phyloP scores from a whole-genome alignment of 1,140 invertebrate species.

The Heliconius eleuchia region DNA sequence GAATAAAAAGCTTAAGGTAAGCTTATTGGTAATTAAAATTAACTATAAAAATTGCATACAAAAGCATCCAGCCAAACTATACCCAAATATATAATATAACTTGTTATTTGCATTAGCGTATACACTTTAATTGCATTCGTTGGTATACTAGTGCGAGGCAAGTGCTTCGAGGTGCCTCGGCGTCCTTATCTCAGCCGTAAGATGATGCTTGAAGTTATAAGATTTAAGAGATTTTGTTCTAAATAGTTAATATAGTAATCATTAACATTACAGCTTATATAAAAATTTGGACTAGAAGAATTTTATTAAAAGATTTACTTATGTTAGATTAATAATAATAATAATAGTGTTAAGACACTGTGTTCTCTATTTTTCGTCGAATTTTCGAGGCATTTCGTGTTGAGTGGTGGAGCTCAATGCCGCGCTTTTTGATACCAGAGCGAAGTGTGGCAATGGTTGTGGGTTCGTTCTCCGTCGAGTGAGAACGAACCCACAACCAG shows the following conservation, averaged over 20 bases:
- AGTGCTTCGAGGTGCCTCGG: constrained; percentile 22
- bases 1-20: neutral
- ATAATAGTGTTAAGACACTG: too few species aligned
- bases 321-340: too few species aligned
- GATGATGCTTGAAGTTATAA: constrained; percentile 13
- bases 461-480: too few species aligned
- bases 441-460: too few species aligned
- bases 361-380: too few species aligned
- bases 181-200: constrained; percentile 19
- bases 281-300: too few species aligned
- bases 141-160: constrained; percentile 18
- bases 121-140: constrained; percentile 24
- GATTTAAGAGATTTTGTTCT: neutral
- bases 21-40: neutral
- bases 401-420: too few species aligned
- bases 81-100: neutral
- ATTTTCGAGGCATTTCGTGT: too few species aligned
- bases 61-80: neutral
- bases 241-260: neutral
- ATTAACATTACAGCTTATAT: too few species aligned
- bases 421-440: too few species aligned
- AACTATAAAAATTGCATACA: neutral
- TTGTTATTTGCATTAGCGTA: constrained; percentile 11
- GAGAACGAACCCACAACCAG: too few species aligned
- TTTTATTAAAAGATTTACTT: too few species aligned